Evolutionary conservation across 2,888 invertebrate genomes (phyloP), one percentile per base, ranked within the genome.

Genomic region (Phorcus lineatus): DNA sequence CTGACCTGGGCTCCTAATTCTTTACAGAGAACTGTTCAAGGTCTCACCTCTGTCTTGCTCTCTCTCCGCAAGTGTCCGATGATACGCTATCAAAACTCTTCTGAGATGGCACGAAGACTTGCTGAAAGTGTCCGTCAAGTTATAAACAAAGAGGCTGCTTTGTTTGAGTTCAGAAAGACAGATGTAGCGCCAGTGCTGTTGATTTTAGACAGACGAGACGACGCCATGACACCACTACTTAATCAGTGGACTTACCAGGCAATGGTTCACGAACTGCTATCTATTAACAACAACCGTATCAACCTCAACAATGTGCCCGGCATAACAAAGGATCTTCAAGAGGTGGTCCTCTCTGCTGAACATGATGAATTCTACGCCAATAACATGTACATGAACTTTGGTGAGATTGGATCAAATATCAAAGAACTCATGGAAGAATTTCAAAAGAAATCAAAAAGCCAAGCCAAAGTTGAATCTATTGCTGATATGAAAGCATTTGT

Each of bases 241-340:
- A 98, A 97, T 93, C 97, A 97, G 94, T 99, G 99, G 99, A 99
- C 99, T 0, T 99, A 99, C 94, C 99, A 99, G 93, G 99, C 99
- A 1, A 99, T 99, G 99, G 98, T 99, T 13, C 99, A 99, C 93
- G 99, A 99, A 93, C 93, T 99, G 78, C 93, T 99, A 62, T 96
- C 96, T 0, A 98, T 99, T 85, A 96, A 96, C 90, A 98, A 98
- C 93, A 98, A 98, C 94, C 95, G 99, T 81, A 98, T 99, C 36
- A 97, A 96, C 92, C 95, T 99, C 83, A 96, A 97, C 0, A 95
- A 96, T 85, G 95, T 97, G 36, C 96, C 97, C 17, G 97, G 96
- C 67, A 96, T 98, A 83, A 95, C 96, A 24, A 97, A 97, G 92
- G 99, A 99, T 90, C 95, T 98, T 85, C 95, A 95, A 86, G 99